Evolutionary conservation across 92 coral and sea anemone species (phyloP).

Genomic region (Nematostella vectensis): DNA sequence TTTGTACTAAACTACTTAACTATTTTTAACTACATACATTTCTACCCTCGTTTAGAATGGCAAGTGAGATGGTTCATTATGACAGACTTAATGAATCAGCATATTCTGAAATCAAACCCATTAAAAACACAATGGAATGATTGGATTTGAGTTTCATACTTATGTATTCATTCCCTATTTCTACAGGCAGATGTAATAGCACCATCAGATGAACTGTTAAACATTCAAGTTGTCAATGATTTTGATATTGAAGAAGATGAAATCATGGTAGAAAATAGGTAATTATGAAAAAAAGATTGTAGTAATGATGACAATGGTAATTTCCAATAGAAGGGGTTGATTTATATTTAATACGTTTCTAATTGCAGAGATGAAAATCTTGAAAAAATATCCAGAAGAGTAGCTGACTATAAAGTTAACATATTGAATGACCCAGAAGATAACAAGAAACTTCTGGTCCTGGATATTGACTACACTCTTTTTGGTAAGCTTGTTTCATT

Average conservation of each 20-base stretch:
- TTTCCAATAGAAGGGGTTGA: neutral
- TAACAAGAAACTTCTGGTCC: conserved; percentile 87
- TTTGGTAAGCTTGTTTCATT: conserved; percentile 83
- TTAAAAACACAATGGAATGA: no score
- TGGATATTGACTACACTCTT: conserved; percentile 92
- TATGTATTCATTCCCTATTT: no score
- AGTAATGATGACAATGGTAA: neutral
- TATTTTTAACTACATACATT: no score
- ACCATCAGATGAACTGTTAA: conserved; percentile 65
- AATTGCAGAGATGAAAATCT: conserved; percentile 94
- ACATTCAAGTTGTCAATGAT: conserved; percentile 87
- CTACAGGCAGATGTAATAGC: conserved; percentile 82
- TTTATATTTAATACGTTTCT: neutral
- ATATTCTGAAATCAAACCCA: no score
- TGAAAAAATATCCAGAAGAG: conserved; percentile 67
- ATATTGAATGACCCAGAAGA: conserved; percentile 74
- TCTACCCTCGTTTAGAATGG: no score
- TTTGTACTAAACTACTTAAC: no score
- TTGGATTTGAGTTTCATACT: no score
- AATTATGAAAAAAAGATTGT: no score
- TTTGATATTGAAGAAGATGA: conserved; percentile 98
- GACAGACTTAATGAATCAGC: no score
- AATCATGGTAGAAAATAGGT: conserved; percentile 91
- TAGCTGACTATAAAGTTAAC: conserved; percentile 74
- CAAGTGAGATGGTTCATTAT: no score